A percentile compares a stretch with the other conserved stretches of the same genome.
These are phyloP conservation scores for Drosophila mauritiana DNA, from an alignment of 1,140 invertebrate genomes.

Conservation along the genomic window DNA sequence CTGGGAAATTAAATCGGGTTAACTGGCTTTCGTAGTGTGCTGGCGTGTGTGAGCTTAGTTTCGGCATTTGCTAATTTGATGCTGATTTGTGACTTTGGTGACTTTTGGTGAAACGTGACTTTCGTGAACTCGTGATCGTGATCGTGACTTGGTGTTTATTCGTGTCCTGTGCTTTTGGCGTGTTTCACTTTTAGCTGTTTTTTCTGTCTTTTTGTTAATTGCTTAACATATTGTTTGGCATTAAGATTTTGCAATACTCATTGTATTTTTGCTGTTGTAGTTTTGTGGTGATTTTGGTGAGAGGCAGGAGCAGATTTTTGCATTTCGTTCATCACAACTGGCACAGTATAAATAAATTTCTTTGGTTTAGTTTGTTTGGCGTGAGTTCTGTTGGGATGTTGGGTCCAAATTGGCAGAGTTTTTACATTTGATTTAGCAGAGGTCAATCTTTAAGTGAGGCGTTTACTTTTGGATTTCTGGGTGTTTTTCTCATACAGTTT, in stretches of 20 bases:
- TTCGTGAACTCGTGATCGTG: conserved; percentile 50
- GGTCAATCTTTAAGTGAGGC: conserved; percentile 44
- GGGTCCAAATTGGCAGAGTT: conserved; percentile 47
- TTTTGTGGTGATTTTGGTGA: conserved; percentile 47
- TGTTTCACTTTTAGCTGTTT: conserved; percentile 43
- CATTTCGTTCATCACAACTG: conserved; percentile 46
- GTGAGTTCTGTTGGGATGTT: conserved; percentile 48
- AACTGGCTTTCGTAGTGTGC: conserved; percentile 18
- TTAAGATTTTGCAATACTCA: conserved; percentile 28
- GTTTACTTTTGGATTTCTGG: conserved; percentile 49
- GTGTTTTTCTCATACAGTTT: conserved; percentile 11
- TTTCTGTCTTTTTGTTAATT: conserved; percentile 38
- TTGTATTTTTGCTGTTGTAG: conserved; percentile 39
- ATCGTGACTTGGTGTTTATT: conserved; percentile 41
- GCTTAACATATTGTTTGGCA: conserved; percentile 29
- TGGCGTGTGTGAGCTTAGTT: conserved; percentile 36
- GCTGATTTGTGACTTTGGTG: conserved; percentile 41
- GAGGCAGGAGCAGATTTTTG: conserved; percentile 44
- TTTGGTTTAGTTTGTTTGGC: conserved; percentile 39
- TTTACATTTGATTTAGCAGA: conserved; percentile 32
- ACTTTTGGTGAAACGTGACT: conserved; percentile 53
- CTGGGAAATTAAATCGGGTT: neutral
- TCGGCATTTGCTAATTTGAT: conserved; percentile 38
- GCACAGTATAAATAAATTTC: conserved; percentile 31
- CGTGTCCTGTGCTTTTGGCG: conserved; percentile 49